These are phyloP conservation scores for Moxostoma hubbsi DNA, from an alignment of 2,797 vertebrate species.

Conservation along the genomic window DNA sequence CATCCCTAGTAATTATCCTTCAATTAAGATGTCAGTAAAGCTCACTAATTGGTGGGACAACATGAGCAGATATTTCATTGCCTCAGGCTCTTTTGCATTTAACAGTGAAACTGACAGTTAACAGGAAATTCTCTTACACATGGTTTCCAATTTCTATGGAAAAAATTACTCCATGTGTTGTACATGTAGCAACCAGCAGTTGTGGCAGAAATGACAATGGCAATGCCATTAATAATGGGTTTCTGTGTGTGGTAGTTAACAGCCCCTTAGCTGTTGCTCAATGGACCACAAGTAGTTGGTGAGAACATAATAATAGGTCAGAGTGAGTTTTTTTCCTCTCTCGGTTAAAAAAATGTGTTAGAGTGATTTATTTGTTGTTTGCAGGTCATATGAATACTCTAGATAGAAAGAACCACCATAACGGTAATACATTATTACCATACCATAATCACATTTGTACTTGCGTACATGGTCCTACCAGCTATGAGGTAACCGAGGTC, in stretches of 20 bases:
- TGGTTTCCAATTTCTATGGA: slow-evolving; percentile 18
- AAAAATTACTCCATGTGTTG: slow-evolving; percentile 22
- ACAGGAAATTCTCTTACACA: slow-evolving; percentile 12
- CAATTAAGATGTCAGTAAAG: slow-evolving; percentile 41
- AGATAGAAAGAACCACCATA: too few species aligned
- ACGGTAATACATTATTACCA: too few species aligned
- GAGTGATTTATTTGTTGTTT: slow-evolving; percentile 1
- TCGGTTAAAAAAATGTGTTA: slow-evolving; percentile 21
- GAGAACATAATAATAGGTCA: slow-evolving; percentile 51
- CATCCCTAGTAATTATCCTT: slow-evolving; percentile 39
- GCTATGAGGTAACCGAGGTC: too few species aligned
- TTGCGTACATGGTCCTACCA: too few species aligned
- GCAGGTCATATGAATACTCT: too few species aligned
- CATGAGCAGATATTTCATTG: slow-evolving; percentile 29
- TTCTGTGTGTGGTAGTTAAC: slow-evolving; percentile 41
- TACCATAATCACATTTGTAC: too few species aligned
- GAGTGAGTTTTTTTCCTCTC: slow-evolving; percentile 8
- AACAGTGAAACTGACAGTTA: slow-evolving; percentile 22
- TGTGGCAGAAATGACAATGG: slow-evolving; percentile 11
- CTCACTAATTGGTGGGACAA: slow-evolving; percentile 42
- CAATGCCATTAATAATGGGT: slow-evolving; percentile 46
- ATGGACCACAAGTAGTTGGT: slow-evolving; percentile 42
- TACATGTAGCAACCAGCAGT: not conserved
- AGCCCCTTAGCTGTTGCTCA: slow-evolving; percentile 35
- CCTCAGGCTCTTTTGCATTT: slow-evolving; percentile 28